Base-by-base conservation (phyloP, 1,140 invertebrate genomes). In the Eriosoma lanigerum region DNA sequence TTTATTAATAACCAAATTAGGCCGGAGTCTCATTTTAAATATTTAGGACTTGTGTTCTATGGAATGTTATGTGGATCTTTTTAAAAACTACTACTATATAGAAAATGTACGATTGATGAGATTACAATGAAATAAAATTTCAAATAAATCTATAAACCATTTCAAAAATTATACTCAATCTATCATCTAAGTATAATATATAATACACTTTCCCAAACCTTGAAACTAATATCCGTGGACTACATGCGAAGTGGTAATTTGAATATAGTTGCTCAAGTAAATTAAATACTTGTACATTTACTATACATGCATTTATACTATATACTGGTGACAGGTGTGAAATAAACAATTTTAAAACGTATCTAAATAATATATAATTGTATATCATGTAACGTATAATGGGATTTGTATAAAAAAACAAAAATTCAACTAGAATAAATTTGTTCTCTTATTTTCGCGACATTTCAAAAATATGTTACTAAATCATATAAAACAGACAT, bases 211-310 rank as follows among this genome's bases (percentile, higher is more conserved):
- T 70, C 68, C 24, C 24, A 70, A 70, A 70, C 44, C 68, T 50
- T 70, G 46, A 70, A 50, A 48, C 24, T 70, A 50, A 29, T 50
- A 24, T 24, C 24, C 15, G 17, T 70, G 68, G 46, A 50, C 68
- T 70, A 70, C 21, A 70, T 70, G 26, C 24, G n/a, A 5, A 70
- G 24, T 50, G 3, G 24, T 70, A 52, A 70, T 70, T 70, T 70
- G 24, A 48, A 70, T 70, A 46, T 21, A 44, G 62, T 66, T 66
- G 62, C 62, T 66, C 62, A 66, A 66, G 66, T 70, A 48, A 70
- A 70, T 48, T 48, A 21, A 66, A 44, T 66, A 66, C 66, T 48
- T 24, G 21, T 48, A 26, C 21, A 38, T 44, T 44, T 21, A 24
- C 62, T 68, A 46, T 8, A 68, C 38, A 46, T 21, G 48, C 38